Percentiles rank a stretch among this genome's conserved stretches.
These are phyloP conservation scores for Gracilinanus agilis DNA, from an alignment of 2,113 vertebrate genomes.

Conservation along the genomic window DNA sequence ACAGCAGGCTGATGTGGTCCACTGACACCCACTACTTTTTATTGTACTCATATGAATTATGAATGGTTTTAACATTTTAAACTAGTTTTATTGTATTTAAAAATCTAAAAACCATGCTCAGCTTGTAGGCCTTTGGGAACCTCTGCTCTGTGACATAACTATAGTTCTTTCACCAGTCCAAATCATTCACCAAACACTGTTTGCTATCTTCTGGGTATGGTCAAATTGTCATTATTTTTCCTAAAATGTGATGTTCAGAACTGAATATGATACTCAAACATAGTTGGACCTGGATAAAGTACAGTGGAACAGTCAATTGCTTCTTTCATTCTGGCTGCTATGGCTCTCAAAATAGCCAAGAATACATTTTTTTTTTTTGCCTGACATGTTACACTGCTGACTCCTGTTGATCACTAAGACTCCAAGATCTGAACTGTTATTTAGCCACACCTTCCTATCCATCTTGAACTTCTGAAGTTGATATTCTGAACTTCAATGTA, in stretches of 20 bases:
- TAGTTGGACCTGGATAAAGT: not conserved
- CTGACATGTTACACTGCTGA: not conserved
- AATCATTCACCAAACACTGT: not conserved
- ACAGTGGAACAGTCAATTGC: not conserved
- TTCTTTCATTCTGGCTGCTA: not conserved
- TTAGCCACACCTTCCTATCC: not conserved
- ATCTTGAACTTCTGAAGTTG: not conserved
- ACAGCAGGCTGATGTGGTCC: not conserved
- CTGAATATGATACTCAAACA: not conserved
- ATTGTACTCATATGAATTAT: not conserved
- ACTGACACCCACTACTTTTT: not conserved
- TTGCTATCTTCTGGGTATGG: not conserved
- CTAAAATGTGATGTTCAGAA: not conserved
- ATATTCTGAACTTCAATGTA: not conserved
- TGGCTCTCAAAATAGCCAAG: not conserved
- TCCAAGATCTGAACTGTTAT: not conserved
- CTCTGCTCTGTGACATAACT: not conserved
- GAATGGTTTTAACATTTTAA: not conserved
- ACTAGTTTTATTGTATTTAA: not conserved
- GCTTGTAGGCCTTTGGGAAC: not conserved
- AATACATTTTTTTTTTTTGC: not conserved
- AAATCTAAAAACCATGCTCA: not conserved
- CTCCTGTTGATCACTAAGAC: not conserved
- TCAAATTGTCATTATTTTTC: not conserved
- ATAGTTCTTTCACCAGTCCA: not conserved